Percentiles rank a stretch among this genome's conserved stretches.
phyloP scores from a whole-genome alignment of 2,888 invertebrate genomes.

The Rutpela maculata region DNA sequence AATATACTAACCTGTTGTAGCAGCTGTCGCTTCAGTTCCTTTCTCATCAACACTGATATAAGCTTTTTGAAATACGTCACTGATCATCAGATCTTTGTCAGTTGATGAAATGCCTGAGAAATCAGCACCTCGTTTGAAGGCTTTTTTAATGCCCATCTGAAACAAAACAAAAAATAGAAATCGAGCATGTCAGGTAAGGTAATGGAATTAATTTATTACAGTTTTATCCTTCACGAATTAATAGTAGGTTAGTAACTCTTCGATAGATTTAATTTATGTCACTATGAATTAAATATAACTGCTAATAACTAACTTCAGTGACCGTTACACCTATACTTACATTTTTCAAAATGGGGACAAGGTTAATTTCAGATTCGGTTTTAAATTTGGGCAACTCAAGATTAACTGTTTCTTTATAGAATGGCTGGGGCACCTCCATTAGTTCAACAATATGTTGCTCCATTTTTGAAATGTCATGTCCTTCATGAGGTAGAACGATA shows the following conservation, averaged over 20 bases:
- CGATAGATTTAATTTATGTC: too few relatives aligned
- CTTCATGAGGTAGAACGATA: slow-evolving; percentile 60
- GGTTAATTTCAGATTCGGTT: slow-evolving; percentile 56
- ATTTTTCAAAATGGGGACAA: slow-evolving; percentile 57
- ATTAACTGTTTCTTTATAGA: slow-evolving; percentile 49
- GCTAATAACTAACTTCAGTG: too few relatives aligned
- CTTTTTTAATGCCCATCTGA: slow-evolving; percentile 59
- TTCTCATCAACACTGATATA: slow-evolving; percentile 69
- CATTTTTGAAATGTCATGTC: slow-evolving; percentile 54
- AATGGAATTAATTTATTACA: neutral
- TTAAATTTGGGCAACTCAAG: slow-evolving; percentile 60
- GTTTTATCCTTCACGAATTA: too few relatives aligned
- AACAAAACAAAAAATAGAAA: neutral
- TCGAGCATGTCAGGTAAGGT: too few relatives aligned
- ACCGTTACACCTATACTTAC: too few relatives aligned
- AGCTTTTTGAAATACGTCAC: slow-evolving; percentile 68
- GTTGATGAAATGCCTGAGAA: slow-evolving; percentile 61
- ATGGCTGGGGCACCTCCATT: slow-evolving; percentile 40
- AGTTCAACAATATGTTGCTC: slow-evolving; percentile 50
- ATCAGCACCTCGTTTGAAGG: slow-evolving; percentile 60
- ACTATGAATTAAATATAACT: too few relatives aligned
- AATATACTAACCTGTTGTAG: slow-evolving; percentile 58
- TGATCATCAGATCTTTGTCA: slow-evolving; percentile 59
- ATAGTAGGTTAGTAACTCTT: too few relatives aligned
- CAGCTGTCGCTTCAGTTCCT: slow-evolving; percentile 70